Evolutionary conservation across 2,888 invertebrate genomes (phyloP).

Genomic region (Cryptocheilus praepositus): DNA sequence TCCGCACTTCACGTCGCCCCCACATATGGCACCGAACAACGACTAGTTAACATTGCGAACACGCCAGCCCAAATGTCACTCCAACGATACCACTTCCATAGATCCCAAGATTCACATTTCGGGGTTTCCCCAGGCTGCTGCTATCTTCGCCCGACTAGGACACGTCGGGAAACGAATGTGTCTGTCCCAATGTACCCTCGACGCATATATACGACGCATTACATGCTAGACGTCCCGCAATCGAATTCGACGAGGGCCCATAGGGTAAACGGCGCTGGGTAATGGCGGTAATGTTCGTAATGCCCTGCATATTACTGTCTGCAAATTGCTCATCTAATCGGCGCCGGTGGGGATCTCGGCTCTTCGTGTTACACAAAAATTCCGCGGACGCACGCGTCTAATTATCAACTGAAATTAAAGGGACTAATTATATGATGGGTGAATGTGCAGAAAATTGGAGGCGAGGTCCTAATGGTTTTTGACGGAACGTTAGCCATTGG

Average conservation of each 20-base stretch:
- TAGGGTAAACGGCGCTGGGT: slow-evolving; percentile 19
- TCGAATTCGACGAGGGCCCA: slow-evolving; percentile 14
- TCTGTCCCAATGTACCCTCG: slow-evolving; percentile 30
- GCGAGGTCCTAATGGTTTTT: no score
- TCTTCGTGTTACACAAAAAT: slow-evolving; percentile 1
- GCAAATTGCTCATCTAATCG: slow-evolving; percentile 43
- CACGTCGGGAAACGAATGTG: slow-evolving; percentile 44
- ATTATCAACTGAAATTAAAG: no score
- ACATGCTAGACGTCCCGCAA: slow-evolving; percentile 25
- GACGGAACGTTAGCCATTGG: no score
- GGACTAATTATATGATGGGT: no score
- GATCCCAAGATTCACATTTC: no score
- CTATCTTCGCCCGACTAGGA: background rate
- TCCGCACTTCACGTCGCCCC: background rate
- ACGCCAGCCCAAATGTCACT: no score
- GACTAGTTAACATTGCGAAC: no score
- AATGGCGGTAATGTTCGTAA: slow-evolving; percentile 44
- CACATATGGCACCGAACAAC: no score
- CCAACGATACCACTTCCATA: no score
- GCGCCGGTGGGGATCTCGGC: slow-evolving; percentile 21
- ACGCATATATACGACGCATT: slow-evolving; percentile 62
- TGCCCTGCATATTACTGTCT: slow-evolving; percentile 49
- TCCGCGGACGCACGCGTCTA: background rate
- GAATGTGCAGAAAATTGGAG: no score
- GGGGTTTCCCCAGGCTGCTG: background rate